These are phyloP conservation scores for Nasonia oneida DNA, from an alignment of 2,888 invertebrate genomes.

Conservation along the genomic window DNA sequence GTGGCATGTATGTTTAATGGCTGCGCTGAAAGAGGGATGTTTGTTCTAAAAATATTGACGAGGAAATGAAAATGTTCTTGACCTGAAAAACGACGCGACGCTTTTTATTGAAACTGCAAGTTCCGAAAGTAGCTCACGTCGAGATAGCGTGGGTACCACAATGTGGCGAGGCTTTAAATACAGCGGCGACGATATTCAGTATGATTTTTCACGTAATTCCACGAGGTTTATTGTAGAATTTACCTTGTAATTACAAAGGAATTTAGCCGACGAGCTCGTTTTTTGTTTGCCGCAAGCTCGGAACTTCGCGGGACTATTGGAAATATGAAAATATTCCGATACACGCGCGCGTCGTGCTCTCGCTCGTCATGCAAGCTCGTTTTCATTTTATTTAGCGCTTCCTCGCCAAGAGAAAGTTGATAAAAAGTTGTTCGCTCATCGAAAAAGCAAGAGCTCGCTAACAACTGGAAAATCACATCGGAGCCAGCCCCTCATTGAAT, in stretches of 20 bases:
- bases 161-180: not conserved
- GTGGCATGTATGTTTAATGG: not conserved
- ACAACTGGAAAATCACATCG: not conserved
- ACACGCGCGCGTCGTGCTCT: not conserved
- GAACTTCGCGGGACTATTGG: conserved; percentile 9
- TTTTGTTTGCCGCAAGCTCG: conserved; percentile 20
- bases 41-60: not conserved
- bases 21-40: not conserved
- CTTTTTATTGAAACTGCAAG: not conserved
- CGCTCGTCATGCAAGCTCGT: not conserved
- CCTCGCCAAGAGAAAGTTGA: not conserved
- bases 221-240: not conserved
- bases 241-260: conserved; percentile 18
- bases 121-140: conserved; percentile 14
- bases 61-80: not conserved
- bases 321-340: not conserved
- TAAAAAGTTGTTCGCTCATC: not conserved
- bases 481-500: not conserved
- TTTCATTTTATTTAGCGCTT: not conserved
- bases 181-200: not conserved
- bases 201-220: not conserved
- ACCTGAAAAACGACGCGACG: not conserved
- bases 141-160: not conserved
- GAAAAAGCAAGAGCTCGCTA: not conserved
- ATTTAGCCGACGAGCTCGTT: not conserved